Evolutionary conservation across 2,888 invertebrate genomes (phyloP).

Genomic region (Toxonevra muliebris): DNA sequence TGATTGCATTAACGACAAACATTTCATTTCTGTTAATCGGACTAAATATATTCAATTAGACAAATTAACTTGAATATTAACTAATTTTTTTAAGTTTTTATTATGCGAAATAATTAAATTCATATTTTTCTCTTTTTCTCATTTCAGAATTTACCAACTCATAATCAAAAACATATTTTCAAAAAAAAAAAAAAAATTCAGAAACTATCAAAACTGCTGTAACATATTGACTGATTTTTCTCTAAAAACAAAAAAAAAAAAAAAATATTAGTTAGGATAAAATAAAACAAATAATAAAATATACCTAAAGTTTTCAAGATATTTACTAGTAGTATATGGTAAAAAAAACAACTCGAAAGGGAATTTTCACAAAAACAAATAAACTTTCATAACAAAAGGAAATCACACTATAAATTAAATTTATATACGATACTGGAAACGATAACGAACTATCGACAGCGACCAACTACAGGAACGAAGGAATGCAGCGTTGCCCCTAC

Average conservation of each 20-base stretch:
- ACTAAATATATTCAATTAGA: too few relatives aligned
- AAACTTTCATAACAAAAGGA: not conserved
- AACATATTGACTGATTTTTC: slow-evolving; percentile 18
- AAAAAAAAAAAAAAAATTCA: too few relatives aligned
- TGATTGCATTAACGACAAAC: too few relatives aligned
- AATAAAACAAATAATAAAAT: not conserved
- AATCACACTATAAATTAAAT: slow-evolving; percentile 9
- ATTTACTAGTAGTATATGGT: slow-evolving; percentile 7
- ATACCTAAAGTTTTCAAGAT: not conserved
- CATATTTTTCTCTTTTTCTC: too few relatives aligned
- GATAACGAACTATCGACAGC: not conserved
- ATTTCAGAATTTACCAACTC: too few relatives aligned
- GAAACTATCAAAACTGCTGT: not conserved
- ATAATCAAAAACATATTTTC: too few relatives aligned
- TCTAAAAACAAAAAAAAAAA: slow-evolving; percentile 5
- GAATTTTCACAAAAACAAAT: slow-evolving; percentile 3
- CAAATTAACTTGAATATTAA: too few relatives aligned
- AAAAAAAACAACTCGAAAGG: too few relatives aligned
- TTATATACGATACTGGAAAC: not conserved
- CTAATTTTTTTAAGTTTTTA: too few relatives aligned
- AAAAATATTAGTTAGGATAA: too few relatives aligned
- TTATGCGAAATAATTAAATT: too few relatives aligned
- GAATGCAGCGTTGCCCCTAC: slow-evolving; percentile 80
- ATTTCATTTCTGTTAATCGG: too few relatives aligned
- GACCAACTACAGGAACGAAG: slow-evolving; percentile 38